phyloP scores from a whole-genome alignment of 2,888 invertebrate genomes.

The Hartigia nigra region DNA sequence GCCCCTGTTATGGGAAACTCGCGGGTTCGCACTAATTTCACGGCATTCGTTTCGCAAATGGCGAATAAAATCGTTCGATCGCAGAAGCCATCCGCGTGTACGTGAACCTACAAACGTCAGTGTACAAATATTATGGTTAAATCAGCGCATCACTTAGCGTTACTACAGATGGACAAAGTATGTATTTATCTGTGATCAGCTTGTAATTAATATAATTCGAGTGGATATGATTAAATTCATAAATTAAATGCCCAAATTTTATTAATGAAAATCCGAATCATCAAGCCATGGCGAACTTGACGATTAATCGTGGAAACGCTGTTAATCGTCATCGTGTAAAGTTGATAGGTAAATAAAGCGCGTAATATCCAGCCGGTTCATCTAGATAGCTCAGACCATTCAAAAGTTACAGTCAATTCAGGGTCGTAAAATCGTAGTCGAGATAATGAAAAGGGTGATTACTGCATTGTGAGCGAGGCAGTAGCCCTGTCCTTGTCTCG shows the following conservation, averaged over 20 bases:
- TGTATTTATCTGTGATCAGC: neutral
- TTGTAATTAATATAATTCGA: neutral
- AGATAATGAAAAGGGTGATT: neutral
- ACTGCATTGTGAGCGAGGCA: neutral
- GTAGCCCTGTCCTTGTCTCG: neutral
- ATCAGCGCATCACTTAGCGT: neutral
- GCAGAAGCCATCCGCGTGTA: conserved; percentile 8
- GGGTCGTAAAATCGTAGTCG: neutral
- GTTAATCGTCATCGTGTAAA: neutral
- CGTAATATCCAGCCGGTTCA: no score
- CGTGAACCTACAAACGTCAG: no score
- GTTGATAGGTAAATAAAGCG: no score
- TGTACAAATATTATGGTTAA: neutral
- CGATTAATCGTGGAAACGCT: neutral
- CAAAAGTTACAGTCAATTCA: neutral
- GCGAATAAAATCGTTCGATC: conserved; percentile 33
- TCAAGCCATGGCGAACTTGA: neutral
- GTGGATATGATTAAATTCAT: neutral
- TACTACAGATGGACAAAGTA: neutral
- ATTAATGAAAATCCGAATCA: neutral
- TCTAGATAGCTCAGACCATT: neutral
- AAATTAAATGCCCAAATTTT: neutral
- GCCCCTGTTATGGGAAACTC: conserved; percentile 9
- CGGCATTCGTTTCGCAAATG: conserved; percentile 40
- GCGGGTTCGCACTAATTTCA: conserved; percentile 32